Base-by-base conservation (phyloP, 2,888 invertebrate species). In the Neoaliturus tenellus region DNA sequence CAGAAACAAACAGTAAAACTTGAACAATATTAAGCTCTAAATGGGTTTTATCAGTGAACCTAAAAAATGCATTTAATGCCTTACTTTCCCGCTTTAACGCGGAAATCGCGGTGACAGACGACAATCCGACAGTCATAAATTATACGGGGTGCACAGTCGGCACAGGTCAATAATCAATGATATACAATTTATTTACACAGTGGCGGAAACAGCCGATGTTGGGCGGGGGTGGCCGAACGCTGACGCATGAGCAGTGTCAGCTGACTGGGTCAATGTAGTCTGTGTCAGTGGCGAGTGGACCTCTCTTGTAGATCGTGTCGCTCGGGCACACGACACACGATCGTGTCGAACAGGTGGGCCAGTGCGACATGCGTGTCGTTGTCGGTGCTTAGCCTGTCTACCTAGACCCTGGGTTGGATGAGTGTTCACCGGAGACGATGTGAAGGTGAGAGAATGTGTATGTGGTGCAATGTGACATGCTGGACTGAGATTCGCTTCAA, bases 81-180 rank as follows among this genome's bases (percentile, higher is more conserved):
- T n/a, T n/a, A n/a, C n/a, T n/a, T n/a, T n/a, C n/a, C n/a, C n/a
- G n/a, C n/a, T 67, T 10, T 17, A 14, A 1, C 14, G 28, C 31
- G 67, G 5, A 31, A 69, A 39, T 0, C 23, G 35, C 5, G 69
- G n/a, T 31, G 39, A 33, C 69, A 39, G 23, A n/a, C 67, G 69
- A 39, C 69, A 69, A 69, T 39, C 39, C 20, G 35, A n/a, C 10
- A 39, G 39, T 39, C 69, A 69, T 69, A 69, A 69, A 69, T 69
- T 35, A 69, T 39, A n/a, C 69, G 23, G 67, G n/a, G n/a, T 6
- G 62, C 28, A 75, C 73, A 75, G 73, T 75, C 73, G 44, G 44
- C 73, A 75, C 28, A 75, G 73, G 73, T 75, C 73, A 75, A 75
- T 75, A 75, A 75, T 75, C 73, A 75, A 75, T 75, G 73, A 75